A percentile compares a stretch with the other conserved stretches of the same genome.
Evolutionary conservation across 2,888 invertebrate species (phyloP).

Genomic region (Cataglyphis cursor): DNA sequence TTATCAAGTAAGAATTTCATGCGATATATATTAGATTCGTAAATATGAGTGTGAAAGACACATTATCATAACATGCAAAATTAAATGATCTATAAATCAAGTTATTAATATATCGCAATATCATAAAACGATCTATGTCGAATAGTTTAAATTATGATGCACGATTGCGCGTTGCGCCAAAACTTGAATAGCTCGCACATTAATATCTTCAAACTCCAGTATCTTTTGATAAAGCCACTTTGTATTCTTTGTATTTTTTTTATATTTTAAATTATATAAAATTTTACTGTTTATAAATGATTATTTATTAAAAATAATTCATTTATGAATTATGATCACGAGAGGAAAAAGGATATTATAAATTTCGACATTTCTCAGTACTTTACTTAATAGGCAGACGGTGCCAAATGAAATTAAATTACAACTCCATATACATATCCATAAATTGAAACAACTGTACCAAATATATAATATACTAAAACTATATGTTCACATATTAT

Average conservation of each 20-base stretch:
- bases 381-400: conserved; percentile 35
- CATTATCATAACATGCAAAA: not conserved
- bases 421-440: conserved; percentile 40
- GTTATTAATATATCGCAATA: not conserved
- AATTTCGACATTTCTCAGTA: not conserved
- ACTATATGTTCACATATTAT: not conserved
- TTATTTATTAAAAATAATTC: conserved; percentile 10
- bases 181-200: not conserved
- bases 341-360: not conserved
- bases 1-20: conserved; percentile 27
- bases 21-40: conserved; percentile 22
- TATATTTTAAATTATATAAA: not conserved
- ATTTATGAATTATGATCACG: conserved; percentile 13
- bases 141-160: conserved; percentile 9
- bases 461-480: conserved; percentile 15
- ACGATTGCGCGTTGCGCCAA: conserved; percentile 14
- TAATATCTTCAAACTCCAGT: conserved; percentile 16
- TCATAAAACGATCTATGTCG: not conserved
- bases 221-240: not conserved
- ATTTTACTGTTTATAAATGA: not conserved
- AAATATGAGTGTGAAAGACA: conserved; percentile 2
- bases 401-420: conserved; percentile 51
- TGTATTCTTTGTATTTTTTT: not conserved
- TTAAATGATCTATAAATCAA: conserved; percentile 22
- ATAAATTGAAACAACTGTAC: conserved; percentile 30